Conservation (phyloP, 2,888 invertebrate species). For the Dermolepida albohirtum region DNA sequence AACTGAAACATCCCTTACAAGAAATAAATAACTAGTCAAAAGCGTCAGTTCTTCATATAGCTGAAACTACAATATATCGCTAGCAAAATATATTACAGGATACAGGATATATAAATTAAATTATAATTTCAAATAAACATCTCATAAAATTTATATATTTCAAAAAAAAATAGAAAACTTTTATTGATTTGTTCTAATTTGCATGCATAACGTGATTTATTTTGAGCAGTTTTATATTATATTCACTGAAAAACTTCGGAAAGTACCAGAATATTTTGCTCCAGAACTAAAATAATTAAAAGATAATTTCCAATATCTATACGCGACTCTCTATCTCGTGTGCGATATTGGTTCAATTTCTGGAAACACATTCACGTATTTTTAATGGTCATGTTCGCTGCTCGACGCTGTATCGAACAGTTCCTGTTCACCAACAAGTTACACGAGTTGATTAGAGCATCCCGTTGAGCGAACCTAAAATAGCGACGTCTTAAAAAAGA, state of each 20-base stretch:
- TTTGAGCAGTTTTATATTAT: too few relatives aligned
- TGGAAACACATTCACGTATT: conserved; percentile 1
- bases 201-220: too few relatives aligned
- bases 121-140: too few relatives aligned
- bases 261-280: background rate
- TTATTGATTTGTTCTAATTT: too few relatives aligned
- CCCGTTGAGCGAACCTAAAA: conserved; percentile 1
- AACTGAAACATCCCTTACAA: too few relatives aligned
- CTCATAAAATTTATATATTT: too few relatives aligned
- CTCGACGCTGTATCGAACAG: conserved; percentile 1
- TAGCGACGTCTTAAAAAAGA: conserved; percentile 9
- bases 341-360: background rate
- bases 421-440: conserved; percentile 18
- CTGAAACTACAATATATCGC: too few relatives aligned
- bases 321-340: too few relatives aligned
- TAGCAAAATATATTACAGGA: background rate
- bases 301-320: conserved; percentile 1
- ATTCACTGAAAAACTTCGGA: too few relatives aligned
- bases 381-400: conserved; percentile 6
- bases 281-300: background rate
- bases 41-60: too few relatives aligned
- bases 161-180: too few relatives aligned
- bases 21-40: too few relatives aligned
- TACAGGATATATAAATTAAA: background rate
- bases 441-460: conserved; percentile 16